Evolutionary conservation across 2,888 invertebrate genomes (phyloP), one percentile per base, ranked within the genome.

Genomic region (Erebia ligea): DNA sequence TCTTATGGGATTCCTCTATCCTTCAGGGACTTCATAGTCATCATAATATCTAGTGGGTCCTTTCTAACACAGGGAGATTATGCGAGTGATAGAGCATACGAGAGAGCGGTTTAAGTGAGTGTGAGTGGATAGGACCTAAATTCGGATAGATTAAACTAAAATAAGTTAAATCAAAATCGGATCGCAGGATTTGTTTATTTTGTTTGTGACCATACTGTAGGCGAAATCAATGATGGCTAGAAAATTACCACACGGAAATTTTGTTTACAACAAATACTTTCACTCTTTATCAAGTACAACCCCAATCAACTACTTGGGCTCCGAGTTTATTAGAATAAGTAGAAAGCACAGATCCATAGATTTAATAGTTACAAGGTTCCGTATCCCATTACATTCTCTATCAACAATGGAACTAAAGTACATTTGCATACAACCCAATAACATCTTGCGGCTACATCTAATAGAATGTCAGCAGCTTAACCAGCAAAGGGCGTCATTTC

Each of bases 401-500:
- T 66, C 58, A 61, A 65, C 59, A 68, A 68, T 63, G 52, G 67
- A 63, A 63, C 40, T 57, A 63, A 67, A 63, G 68, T 57, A 67
- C 57, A 72, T 74, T 72, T 73, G 68, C 70, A 74, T 74, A 70
- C 64, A 67, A 65, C 63, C 66, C 48, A 65, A 62, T 25, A 66
- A 50, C 66, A 59, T 66, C 61, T 66, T 61, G 61, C 59, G 25
- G 54, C 69, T 40, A 68, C 75, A 73, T 70, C 73, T 75, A 72
- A 75, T 73, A 76, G 80, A 82, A 82, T 81, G 82, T 75, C 72
- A 81, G 65, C 83, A 45, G 80, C 82, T 82, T 81, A 82, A 82
- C 82, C 82, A 82, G 79, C 74, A 78, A 78, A 80, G 80, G 80
- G 80, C 80, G 80, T 83, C 83, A 86, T 85, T 85, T 83, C 82